These are phyloP conservation scores for Epistrophella euchroma DNA, from an alignment of 2,888 invertebrate species.

Conservation along the genomic window DNA sequence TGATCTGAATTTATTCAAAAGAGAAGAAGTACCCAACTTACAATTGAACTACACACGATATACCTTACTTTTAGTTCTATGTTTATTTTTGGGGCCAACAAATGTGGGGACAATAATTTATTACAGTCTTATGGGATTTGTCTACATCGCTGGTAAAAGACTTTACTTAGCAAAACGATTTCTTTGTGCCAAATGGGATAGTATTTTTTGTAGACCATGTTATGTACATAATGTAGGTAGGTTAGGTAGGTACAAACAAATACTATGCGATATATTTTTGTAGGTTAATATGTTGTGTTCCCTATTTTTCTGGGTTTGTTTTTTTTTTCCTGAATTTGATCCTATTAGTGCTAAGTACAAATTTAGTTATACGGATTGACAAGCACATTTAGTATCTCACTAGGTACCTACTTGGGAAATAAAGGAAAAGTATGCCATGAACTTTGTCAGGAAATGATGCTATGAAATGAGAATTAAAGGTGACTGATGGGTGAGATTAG, in stretches of 20 bases:
- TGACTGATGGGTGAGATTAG: conserved; percentile 14
- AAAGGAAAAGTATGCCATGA: conserved; percentile 4
- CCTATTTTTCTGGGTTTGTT: conserved; percentile 17
- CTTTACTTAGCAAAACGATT: conserved; percentile 43
- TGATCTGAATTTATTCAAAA: conserved; percentile 36
- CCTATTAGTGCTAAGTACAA: conserved; percentile 58
- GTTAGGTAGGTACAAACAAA: background rate
- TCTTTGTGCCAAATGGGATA: conserved; percentile 26
- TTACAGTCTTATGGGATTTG: conserved; percentile 61
- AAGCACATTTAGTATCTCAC: conserved; percentile 14
- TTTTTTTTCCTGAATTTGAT: conserved; percentile 38
- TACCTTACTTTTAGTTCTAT: background rate
- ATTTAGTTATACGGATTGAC: conserved; percentile 45
- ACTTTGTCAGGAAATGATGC: background rate
- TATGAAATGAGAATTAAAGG: conserved; percentile 1
- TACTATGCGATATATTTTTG: conserved; percentile 49
- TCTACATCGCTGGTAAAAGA: conserved; percentile 49
- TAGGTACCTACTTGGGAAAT: background rate
- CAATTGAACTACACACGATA: conserved; percentile 4
- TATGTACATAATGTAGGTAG: conserved; percentile 2
- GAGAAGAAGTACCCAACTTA: background rate
- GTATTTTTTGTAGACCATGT: background rate
- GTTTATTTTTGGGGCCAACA: conserved; percentile 15
- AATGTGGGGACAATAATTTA: conserved; percentile 32
- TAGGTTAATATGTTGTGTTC: conserved; percentile 60